These are phyloP conservation scores for Cinara cedri DNA, from an alignment of 2,888 invertebrate species.

Conservation along the genomic window DNA sequence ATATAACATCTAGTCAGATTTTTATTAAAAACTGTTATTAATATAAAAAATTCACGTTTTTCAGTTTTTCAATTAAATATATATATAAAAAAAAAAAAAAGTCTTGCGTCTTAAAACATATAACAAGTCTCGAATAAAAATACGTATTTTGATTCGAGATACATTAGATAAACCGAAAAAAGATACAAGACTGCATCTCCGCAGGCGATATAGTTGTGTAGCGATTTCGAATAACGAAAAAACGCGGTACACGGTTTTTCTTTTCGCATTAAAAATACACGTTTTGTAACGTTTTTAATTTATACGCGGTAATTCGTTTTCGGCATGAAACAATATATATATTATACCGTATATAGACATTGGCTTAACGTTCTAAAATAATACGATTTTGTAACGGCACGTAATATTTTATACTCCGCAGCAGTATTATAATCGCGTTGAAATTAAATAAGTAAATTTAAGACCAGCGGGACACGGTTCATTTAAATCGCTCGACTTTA, in stretches of 20 bases:
- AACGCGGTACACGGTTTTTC: too few species aligned
- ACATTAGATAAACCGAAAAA: neutral
- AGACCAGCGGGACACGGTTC: constrained; percentile 3
- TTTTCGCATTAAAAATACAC: neutral
- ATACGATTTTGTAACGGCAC: neutral
- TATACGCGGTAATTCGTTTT: too few species aligned
- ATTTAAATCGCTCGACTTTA: constrained; percentile 18
- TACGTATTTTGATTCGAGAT: neutral
- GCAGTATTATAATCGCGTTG: neutral
- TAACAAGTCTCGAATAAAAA: too few species aligned
- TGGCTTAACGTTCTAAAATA: neutral
- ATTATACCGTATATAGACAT: neutral
- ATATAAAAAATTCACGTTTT: too few species aligned
- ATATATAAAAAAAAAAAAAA: too few species aligned
- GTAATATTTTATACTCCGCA: neutral
- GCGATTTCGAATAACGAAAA: neutral
- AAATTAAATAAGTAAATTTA: constrained; percentile 26
- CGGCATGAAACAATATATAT: neutral
- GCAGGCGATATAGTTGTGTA: too few species aligned
- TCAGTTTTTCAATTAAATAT: too few species aligned
- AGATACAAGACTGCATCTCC: neutral
- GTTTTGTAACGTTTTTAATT: neutral
- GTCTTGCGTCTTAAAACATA: too few species aligned
- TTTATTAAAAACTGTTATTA: too few species aligned
- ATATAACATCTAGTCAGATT: too few species aligned